Conservation (phyloP, 2,888 invertebrate species). For the Cancer borealis region DNA sequence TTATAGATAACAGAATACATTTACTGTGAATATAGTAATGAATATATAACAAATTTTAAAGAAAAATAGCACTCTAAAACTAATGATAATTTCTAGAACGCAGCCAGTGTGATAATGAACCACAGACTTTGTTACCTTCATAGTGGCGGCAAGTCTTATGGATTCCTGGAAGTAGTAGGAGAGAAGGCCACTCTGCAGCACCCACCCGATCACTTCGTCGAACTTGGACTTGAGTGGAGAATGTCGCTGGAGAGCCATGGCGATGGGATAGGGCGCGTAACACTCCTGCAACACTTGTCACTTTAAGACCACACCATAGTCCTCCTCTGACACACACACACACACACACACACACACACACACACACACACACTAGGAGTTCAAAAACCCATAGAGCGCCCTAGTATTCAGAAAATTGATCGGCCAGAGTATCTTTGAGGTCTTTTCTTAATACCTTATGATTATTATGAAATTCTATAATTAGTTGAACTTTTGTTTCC, state of each 20-base stretch:
- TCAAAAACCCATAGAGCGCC: no score
- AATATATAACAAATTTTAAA: background rate
- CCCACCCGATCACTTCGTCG: constrained; percentile 61
- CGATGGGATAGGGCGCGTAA: constrained; percentile 71
- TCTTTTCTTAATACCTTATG: no score
- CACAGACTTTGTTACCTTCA: constrained; percentile 14
- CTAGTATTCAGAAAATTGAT: no score
- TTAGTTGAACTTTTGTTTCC: no score
- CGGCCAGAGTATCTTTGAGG: no score
- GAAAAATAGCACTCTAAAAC: background rate
- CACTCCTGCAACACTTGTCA: constrained; percentile 64
- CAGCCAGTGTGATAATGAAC: background rate
- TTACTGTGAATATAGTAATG: background rate
- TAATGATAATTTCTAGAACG: background rate
- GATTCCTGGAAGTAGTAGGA: constrained; percentile 63
- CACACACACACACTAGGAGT: background rate
- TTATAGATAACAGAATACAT: background rate
- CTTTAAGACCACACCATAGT: background rate
- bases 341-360: background rate
- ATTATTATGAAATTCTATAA: no score
- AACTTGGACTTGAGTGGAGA: constrained; percentile 68
- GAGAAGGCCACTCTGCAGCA: constrained; percentile 64
- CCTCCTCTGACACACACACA: background rate
- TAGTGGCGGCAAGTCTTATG: constrained; percentile 51
- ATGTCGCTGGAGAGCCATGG: constrained; percentile 63